phyloP scores from a whole-genome alignment of 2,797 vertebrate species.

The Psittacula echo region DNA sequence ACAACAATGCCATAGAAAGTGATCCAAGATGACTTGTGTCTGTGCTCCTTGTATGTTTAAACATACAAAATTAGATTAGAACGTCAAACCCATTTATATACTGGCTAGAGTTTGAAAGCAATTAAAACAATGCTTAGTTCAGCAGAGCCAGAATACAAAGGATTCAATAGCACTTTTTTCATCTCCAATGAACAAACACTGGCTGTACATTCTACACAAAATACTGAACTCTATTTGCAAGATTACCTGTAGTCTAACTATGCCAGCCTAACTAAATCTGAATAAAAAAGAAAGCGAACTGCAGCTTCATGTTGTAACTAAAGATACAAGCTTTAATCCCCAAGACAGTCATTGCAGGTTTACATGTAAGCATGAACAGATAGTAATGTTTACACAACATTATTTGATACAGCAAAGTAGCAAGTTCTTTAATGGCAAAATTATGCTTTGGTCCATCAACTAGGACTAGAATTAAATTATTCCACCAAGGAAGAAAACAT shows the following conservation, averaged over 20 bases:
- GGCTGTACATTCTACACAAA: not conserved
- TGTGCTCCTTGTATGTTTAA: not conserved
- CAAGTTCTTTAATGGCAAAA: not conserved
- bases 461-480: not conserved
- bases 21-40: not conserved
- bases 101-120: slow-evolving; percentile 23
- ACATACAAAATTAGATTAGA: not conserved
- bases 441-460: not conserved
- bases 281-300: not conserved
- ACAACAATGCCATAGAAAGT: not conserved
- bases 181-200: not conserved
- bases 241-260: not conserved
- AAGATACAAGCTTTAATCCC: not conserved
- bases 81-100: not conserved
- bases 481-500: not conserved
- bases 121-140: slow-evolving; percentile 3
- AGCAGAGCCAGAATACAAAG: not conserved
- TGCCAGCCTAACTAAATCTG: not conserved
- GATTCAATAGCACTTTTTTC: not conserved
- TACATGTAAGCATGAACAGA: not conserved
- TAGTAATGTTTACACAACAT: not conserved
- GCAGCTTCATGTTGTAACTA: not conserved
- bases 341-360: not conserved
- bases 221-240: not conserved
- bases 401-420: not conserved